Evolutionary conservation across 2,113 vertebrate species (phyloP), one percentile per base, ranked within the genome.

Genomic region (Xenopus borealis): DNA sequence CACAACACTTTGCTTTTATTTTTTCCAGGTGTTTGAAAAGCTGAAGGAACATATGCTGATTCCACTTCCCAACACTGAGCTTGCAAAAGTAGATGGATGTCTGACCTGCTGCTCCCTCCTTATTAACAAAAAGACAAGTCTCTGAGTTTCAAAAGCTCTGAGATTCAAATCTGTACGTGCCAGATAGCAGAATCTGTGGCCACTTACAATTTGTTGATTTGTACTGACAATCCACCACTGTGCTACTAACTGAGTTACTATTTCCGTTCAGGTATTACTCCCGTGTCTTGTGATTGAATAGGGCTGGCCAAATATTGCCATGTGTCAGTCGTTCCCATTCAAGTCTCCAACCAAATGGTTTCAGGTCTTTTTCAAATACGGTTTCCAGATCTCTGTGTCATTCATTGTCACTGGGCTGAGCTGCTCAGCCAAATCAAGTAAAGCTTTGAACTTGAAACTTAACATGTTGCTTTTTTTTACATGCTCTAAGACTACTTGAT

Each of bases 1-100:
- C 8, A 7, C 53, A 44, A 2, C 17, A 44, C 47, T 74, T 57
- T 58, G 0, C 0, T 78, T 80, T 72, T 27, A 27, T 27, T 27
- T 68, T 80, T 78, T 76, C 66, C 63, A 99, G 97, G 94, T 97
- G 46, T 98, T 95, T 82, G 95, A 97, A 86, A 98, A 94, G 81
- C 88, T 99, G 86, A 98, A 97, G 89, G 95, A 98, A 87, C 84
- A 97, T 88, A 94, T 93, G 89, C 91, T 98, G 88, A 96, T 99
- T 76, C 96, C 97, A 0, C 88, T 94, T 81, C 86, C 90, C 82
- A 91, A 88, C 79, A 79, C 79, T 66, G 94, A 99, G 89, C 88
- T 92, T 83, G 84, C 81, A 71, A 99, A 98, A 86, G 92, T 97
- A 83, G 94, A 99, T 0, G 97, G 97, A 30, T 52, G 84, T 20